These are phyloP conservation scores for Channa maculata DNA, from an alignment of 2,113 vertebrate genomes.

Conservation along the genomic window DNA sequence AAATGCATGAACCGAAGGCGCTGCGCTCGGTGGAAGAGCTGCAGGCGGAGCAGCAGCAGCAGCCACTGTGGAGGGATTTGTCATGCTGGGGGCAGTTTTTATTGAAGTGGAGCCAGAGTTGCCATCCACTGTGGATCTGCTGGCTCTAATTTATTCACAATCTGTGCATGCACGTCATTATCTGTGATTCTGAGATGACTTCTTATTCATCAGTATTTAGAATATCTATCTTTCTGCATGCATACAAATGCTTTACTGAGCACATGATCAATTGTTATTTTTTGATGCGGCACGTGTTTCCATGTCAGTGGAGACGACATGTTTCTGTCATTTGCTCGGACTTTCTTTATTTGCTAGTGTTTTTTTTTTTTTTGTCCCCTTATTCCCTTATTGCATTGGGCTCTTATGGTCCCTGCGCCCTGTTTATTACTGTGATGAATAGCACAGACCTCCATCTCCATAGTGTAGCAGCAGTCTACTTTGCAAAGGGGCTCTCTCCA, in stretches of 20 bases:
- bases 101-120: conserved; percentile 51
- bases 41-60: conserved; percentile 27
- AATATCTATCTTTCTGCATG: too few relatives aligned
- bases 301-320: too few relatives aligned
- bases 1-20: conserved; percentile 47
- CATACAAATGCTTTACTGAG: too few relatives aligned
- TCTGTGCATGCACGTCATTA: background rate
- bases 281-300: too few relatives aligned
- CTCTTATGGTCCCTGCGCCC: too few relatives aligned
- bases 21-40: conserved; percentile 33
- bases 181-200: background rate
- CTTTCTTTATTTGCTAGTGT: too few relatives aligned
- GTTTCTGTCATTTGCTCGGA: too few relatives aligned
- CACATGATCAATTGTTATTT: too few relatives aligned
- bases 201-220: too few relatives aligned
- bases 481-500: conserved; percentile 15
- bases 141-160: conserved; percentile 1
- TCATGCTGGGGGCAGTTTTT: conserved; percentile 32
- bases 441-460: conserved; percentile 3
- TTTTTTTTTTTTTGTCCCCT: too few relatives aligned
- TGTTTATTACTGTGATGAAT: background rate
- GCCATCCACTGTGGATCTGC: conserved; percentile 10
- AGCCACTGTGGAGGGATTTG: conserved; percentile 35
- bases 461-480: background rate
- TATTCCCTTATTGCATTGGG: too few relatives aligned